These are phyloP conservation scores for Origma solitaria DNA, from an alignment of 2,113 vertebrate genomes.

Conservation along the genomic window DNA sequence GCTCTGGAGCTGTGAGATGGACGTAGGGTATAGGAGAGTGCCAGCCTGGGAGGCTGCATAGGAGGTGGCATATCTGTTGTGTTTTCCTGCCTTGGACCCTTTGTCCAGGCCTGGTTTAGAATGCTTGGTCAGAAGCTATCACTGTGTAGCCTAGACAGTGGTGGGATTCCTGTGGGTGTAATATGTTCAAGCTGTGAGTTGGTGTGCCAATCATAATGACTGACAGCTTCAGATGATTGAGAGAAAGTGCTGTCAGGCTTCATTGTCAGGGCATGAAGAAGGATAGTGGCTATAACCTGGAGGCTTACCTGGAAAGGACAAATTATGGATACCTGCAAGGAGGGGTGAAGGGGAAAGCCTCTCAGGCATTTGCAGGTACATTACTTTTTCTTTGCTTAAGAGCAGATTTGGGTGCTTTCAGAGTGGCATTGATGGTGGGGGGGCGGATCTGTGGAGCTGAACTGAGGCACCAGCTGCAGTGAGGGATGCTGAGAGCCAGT, in stretches of 20 bases:
- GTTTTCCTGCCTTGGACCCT: background rate
- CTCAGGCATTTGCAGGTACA: background rate
- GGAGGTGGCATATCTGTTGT: background rate
- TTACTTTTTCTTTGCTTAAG: background rate
- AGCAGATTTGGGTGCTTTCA: background rate
- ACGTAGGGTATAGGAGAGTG: background rate
- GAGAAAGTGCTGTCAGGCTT: conserved; percentile 22
- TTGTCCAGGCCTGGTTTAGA: background rate
- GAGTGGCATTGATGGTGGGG: background rate
- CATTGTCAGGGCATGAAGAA: conserved; percentile 6
- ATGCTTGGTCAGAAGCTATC: background rate
- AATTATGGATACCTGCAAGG: background rate
- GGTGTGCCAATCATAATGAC: conserved; percentile 9
- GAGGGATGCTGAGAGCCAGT: background rate
- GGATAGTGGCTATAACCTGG: background rate
- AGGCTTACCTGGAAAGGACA: background rate
- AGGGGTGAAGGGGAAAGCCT: background rate
- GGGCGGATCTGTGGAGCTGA: background rate
- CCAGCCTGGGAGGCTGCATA: too few species aligned
- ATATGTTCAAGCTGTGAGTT: background rate
- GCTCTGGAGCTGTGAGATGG: background rate
- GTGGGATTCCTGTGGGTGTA: conserved; percentile 5
- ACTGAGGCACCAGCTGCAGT: background rate
- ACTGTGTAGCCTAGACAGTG: background rate
- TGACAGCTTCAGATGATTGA: conserved; percentile 17